phyloP scores from a whole-genome alignment of 2,113 vertebrate genomes.

The Chaenogobius annularis region DNA sequence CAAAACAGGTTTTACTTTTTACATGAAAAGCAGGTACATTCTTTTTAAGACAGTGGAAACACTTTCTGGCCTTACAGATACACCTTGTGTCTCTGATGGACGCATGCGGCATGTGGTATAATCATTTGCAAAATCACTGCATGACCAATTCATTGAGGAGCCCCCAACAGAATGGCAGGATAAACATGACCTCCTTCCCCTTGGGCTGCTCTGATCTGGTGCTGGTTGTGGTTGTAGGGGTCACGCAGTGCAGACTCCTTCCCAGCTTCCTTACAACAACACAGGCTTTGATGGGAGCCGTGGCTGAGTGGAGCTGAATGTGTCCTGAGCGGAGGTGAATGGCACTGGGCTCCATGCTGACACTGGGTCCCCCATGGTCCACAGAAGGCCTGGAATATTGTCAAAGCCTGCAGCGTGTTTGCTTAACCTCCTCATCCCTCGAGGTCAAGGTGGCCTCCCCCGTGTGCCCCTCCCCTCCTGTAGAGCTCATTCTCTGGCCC shows the following conservation, averaged over 20 bases:
- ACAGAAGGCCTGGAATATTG: constrained; percentile 52
- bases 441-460: constrained; percentile 46
- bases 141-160: too few relatives aligned
- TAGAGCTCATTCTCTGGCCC: too few relatives aligned
- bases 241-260: constrained; percentile 20
- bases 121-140: too few relatives aligned
- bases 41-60: too few relatives aligned
- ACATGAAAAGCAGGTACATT: too few relatives aligned
- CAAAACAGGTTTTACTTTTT: too few relatives aligned
- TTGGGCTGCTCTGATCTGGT: background rate
- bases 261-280: constrained; percentile 67
- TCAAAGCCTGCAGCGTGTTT: constrained; percentile 70
- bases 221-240: background rate
- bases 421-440: constrained; percentile 73
- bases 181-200: background rate
- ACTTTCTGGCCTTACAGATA: too few relatives aligned
- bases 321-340: constrained; percentile 19
- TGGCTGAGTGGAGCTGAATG: background rate
- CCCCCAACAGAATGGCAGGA: background rate
- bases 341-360: constrained; percentile 18
- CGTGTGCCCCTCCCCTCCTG: background rate
- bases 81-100: too few relatives aligned
- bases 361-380: background rate
- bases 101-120: too few relatives aligned
- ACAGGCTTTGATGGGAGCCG: constrained; percentile 38